These are phyloP conservation scores for Actinopyga echinites DNA, from an alignment of 53 echinoderm and acorn worm genomes.

Conservation along the genomic window DNA sequence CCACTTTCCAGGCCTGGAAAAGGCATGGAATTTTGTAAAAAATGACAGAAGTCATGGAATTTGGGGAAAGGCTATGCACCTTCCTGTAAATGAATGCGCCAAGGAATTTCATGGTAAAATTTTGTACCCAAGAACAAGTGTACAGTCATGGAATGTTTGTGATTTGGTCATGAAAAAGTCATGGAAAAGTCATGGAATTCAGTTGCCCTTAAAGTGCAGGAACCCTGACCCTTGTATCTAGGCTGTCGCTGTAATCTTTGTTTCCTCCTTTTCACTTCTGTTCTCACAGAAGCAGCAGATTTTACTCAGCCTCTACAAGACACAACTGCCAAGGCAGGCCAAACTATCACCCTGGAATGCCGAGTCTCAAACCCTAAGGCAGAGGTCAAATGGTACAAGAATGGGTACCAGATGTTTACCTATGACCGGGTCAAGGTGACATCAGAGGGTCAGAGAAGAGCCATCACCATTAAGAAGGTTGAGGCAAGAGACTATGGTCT, in stretches of 20 bases:
- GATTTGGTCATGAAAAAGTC: too few species aligned
- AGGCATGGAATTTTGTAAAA: too few species aligned
- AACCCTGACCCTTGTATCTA: too few species aligned
- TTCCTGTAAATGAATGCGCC: too few species aligned
- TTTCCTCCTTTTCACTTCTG: not conserved
- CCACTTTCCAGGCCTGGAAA: too few species aligned
- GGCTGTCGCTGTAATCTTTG: not conserved
- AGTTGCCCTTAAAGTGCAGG: too few species aligned
- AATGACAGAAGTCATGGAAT: too few species aligned
- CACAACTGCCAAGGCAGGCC: constrained; percentile 83
- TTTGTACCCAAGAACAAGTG: too few species aligned
- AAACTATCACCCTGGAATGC: constrained; percentile 87
- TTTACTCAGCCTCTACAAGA: constrained; percentile 86
- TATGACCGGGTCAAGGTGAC: constrained; percentile 76
- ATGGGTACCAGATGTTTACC: constrained; percentile 81
- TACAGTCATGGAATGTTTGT: too few species aligned
- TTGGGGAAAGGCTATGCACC: too few species aligned
- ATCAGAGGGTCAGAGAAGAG: constrained; percentile 90
- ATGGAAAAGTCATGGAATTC: too few species aligned
- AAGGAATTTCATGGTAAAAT: too few species aligned
- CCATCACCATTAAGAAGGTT: constrained; percentile 65
- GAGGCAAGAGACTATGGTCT: constrained; percentile 82
- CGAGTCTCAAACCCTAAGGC: constrained; percentile 93
- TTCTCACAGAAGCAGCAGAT: constrained; percentile 80
- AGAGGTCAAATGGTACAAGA: constrained; percentile 85